Percentiles rank a stretch among this genome's conserved stretches.
These are phyloP conservation scores for Thymelicus lineola DNA, from an alignment of 2,888 invertebrate genomes.

Conservation along the genomic window DNA sequence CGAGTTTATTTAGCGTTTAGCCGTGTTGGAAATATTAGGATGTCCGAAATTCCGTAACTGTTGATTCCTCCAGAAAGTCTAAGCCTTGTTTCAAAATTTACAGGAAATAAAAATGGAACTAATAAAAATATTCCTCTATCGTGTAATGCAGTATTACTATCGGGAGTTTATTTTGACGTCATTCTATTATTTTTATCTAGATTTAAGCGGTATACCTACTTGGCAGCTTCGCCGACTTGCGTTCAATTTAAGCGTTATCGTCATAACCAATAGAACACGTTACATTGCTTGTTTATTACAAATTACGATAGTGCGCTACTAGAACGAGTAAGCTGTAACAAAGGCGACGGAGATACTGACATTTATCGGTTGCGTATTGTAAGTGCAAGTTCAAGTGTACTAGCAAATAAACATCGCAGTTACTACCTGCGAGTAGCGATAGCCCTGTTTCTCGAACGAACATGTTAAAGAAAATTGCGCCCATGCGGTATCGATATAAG, in stretches of 20 bases:
- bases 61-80: conserved; percentile 19
- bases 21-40: conserved; percentile 7
- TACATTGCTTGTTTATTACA: neutral
- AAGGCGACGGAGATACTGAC: neutral
- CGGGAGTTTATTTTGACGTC: conserved; percentile 21
- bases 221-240: conserved; percentile 3
- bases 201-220: neutral
- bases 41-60: conserved; percentile 26
- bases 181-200: conserved; percentile 19
- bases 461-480: too few species aligned
- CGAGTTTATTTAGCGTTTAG: conserved; percentile 33
- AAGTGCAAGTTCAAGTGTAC: conserved; percentile 30
- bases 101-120: neutral
- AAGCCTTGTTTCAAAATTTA: neutral
- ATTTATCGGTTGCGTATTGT: conserved; percentile 10
- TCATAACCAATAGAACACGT: neutral
- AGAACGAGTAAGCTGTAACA: neutral
- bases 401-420: conserved; percentile 23
- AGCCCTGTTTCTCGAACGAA: neutral
- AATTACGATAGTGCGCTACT: neutral
- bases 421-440: conserved; percentile 7
- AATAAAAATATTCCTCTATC: neutral
- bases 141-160: conserved; percentile 1
- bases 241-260: conserved; percentile 8
- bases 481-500: too few species aligned